Conservation (phyloP, 1,140 invertebrate species). For the Drosophila sturtevanti region DNA sequence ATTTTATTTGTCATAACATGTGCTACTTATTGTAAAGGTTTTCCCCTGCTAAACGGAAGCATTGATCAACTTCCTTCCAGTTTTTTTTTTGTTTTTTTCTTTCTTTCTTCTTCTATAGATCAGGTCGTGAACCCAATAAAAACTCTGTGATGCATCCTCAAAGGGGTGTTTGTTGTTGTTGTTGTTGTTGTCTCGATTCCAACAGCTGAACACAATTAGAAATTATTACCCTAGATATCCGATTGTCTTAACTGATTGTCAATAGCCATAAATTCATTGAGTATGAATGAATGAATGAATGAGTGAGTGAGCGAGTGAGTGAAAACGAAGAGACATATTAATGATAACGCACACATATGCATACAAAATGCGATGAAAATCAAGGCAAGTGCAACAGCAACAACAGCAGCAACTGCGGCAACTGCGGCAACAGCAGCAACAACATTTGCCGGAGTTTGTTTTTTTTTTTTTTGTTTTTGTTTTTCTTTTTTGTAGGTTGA, state of each 20-base stretch:
- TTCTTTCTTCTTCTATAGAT: not conserved
- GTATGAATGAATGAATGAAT: constrained; percentile 39
- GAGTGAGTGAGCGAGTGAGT: not conserved
- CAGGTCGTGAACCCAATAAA: constrained; percentile 39
- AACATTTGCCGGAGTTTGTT: constrained; percentile 34
- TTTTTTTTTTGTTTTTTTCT: not conserved
- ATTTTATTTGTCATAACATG: constrained; percentile 32
- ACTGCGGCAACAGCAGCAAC: constrained; percentile 28
- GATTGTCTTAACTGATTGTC: constrained; percentile 80
- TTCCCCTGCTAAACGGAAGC: constrained; percentile 34
- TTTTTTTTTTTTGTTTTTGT: not conserved
- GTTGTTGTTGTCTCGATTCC: constrained; percentile 43
- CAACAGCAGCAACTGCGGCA: constrained; percentile 30
- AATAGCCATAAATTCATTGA: constrained; percentile 70
- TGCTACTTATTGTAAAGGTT: constrained; percentile 35
- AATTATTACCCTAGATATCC: constrained; percentile 80
- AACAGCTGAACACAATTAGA: constrained; percentile 63
- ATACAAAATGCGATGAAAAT: constrained; percentile 65
- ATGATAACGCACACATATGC: constrained; percentile 66
- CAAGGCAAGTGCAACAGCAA: constrained; percentile 25
- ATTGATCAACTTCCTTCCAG: constrained; percentile 54
- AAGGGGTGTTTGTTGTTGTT: constrained; percentile 22
- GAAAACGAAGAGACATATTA: constrained; percentile 64
- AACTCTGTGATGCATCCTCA: constrained; percentile 64
- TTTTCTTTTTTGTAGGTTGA: constrained; percentile 23